phyloP scores from a whole-genome alignment of 2,113 vertebrate species.

The Collichthys lucidus region DNA sequence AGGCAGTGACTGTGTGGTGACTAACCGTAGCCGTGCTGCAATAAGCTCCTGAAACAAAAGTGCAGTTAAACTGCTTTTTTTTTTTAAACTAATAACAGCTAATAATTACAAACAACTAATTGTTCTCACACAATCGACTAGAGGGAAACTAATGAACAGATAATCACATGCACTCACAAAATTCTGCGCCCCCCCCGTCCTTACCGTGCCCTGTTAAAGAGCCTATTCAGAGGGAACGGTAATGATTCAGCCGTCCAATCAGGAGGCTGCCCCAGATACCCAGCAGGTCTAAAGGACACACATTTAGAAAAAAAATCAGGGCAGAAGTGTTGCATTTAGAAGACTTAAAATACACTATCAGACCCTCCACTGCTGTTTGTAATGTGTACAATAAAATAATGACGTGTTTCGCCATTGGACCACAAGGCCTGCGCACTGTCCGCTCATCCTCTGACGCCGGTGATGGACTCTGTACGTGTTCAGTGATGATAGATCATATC shows the following conservation, averaged over 20 bases:
- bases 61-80: not conserved
- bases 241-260: slow-evolving; percentile 48
- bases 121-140: slow-evolving; percentile 18
- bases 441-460: not conserved
- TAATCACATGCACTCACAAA: slow-evolving; percentile 33
- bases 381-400: not conserved
- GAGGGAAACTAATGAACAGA: slow-evolving; percentile 50
- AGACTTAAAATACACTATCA: not conserved
- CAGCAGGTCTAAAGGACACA: slow-evolving; percentile 20
- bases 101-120: slow-evolving; percentile 48
- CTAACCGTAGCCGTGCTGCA: not conserved
- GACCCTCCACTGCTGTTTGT: not conserved
- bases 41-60: not conserved
- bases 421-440: not conserved
- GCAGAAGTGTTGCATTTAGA: slow-evolving; percentile 15
- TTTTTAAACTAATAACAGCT: not conserved
- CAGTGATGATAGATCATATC: slow-evolving; percentile 2
- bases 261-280: slow-evolving; percentile 40
- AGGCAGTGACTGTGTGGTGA: not conserved
- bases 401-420: not conserved
- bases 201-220: slow-evolving; percentile 1
- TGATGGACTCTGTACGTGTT: not conserved
- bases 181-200: not conserved
- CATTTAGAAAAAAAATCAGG: slow-evolving; percentile 23
- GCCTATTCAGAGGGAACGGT: slow-evolving; percentile 30